A percentile compares a stretch with the other conserved stretches of the same genome.
Conservation (phyloP, 2,113 vertebrate species). For the Gymnorhina tibicen region DNA sequence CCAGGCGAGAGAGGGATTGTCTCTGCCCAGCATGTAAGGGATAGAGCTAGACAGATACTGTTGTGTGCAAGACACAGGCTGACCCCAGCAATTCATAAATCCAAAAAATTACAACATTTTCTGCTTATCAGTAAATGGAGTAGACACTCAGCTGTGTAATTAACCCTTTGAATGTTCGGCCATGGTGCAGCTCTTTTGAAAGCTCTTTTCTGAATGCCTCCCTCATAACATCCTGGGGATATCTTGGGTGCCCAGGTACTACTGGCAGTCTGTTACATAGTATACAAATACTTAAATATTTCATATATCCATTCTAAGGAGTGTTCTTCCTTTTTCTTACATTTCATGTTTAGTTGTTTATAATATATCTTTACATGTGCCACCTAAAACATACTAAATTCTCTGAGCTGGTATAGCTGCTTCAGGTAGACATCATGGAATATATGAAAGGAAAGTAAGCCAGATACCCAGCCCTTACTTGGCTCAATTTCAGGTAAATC, state of each 20-base stretch:
- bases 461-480: neutral
- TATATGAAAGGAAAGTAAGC: neutral
- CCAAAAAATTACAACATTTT: conserved; percentile 65
- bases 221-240: neutral
- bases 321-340: neutral
- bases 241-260: neutral
- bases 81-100: conserved; percentile 70
- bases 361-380: neutral
- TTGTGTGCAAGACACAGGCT: conserved; percentile 65
- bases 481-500: neutral
- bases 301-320: neutral
- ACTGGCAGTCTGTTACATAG: neutral
- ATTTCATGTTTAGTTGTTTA: neutral
- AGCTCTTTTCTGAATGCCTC: neutral
- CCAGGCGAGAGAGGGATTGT: conserved; percentile 72
- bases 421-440: neutral
- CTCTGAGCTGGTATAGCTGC: neutral
- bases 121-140: conserved; percentile 54
- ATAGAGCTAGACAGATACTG: conserved; percentile 63
- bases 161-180: conserved; percentile 50
- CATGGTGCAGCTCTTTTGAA: neutral
- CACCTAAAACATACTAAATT: neutral
- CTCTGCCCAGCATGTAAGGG: conserved; percentile 75
- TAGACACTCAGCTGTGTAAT: conserved; percentile 32
- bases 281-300: neutral